Evolutionary conservation across 2,797 vertebrate species (phyloP), one percentile per base, ranked within the genome.

Genomic region (Sebastes iracundus): DNA sequence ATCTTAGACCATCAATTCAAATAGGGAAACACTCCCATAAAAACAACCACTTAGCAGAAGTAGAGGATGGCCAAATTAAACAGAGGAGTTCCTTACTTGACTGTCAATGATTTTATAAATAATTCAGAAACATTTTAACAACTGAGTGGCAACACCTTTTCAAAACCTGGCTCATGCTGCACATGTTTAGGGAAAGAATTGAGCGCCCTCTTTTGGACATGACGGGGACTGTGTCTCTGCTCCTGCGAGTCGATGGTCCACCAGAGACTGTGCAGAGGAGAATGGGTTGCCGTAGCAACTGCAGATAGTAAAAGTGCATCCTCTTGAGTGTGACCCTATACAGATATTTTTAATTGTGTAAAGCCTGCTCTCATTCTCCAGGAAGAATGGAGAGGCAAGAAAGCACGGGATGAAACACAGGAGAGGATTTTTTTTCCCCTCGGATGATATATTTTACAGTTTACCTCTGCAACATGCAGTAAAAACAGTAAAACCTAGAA

Each of bases 251-350:
- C 25, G 86, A 79, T 23, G 65, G 70, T 52, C 83, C 84, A 75
- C 70, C 38, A 71, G 84, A 88, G 85, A 81, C 72, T 52, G 7
- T 80, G 81, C 56, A 60, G 22, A 85, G 79, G 86, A 92, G 62
- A 92, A 83, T 27, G 52, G 86, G 94, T 94, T 95, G 92, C 93
- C 92, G 32, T 95, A 88, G 93, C 90, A 95, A 95, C 94, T 86
- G 92, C 89, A 87, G 88, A 93, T 83, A 82, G 90, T 81, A 79
- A 86, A 89, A 85, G 87, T 75, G 72, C 86, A 90, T 64, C 75
- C 88, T 90, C 85, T 86, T 87, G 79, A 91, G 83, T 86, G 20
- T 82, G 76, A 92, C 90, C 90, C 83, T 85, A 80, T 80, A 83
- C 84, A 86, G 79, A 91, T 84, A 69, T 83, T 72, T 83, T 86